Base-by-base conservation (phyloP, 2,888 invertebrate genomes). In the Fabriciana adippe region DNA sequence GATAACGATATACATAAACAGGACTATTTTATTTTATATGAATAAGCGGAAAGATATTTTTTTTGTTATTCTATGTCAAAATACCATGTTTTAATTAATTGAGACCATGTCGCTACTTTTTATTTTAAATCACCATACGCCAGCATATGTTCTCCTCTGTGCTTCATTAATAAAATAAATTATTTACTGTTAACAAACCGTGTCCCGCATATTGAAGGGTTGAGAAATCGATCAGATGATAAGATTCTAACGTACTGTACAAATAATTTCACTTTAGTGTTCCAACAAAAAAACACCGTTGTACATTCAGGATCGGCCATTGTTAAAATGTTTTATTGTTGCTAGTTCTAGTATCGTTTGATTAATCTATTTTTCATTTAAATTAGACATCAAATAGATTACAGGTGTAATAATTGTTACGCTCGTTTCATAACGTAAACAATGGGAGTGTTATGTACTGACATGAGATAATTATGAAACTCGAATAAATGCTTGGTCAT, bases 201-300 rank as follows among this genome's bases (percentile, higher is more conserved):
- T 84, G 84, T 86, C 83, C 87, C 84, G 85, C 85, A 86, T 80
- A 84, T 85, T 83, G 87, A 91, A 91, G 90, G 90, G 90, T 90
- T 89, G 80, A 84, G 84, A 86, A 85, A 87, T 82, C 81, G 89
- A 92, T 90, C 84, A 81, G 26, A 75, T 77, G 91, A 91, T 91
- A 90, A 90, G 86, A 85, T 83, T 78, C 77, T 78, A 77, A 81
- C 82, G 81, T 78, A 70, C 55, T 89, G 87, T 86, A 89, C 87
- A 87, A 89, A 91, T 89, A 86, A 86, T 89, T 89, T 82, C 86
- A 86, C 86, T 87, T 83, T 75, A 79, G 85, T 81, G 80, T 60
- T 47, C 82, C 79, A 87, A 88, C 88, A 87, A 85, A 85, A 87
- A 84, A 82, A 81, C 67, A 55, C 74, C 80, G 80, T 82, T 85